phyloP scores from a whole-genome alignment of 2,888 invertebrate genomes.

The Ptychoptera contaminata region DNA sequence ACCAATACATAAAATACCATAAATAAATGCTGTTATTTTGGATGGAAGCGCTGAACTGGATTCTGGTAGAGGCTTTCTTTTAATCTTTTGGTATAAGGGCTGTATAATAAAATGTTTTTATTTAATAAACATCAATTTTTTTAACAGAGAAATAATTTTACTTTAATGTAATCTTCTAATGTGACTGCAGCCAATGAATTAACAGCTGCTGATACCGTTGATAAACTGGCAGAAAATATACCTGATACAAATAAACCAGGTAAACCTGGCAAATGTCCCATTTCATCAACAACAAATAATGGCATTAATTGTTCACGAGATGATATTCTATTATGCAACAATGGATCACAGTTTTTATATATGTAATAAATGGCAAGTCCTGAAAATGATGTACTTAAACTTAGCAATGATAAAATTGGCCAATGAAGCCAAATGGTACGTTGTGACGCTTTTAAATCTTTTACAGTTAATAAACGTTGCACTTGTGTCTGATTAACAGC shows the following conservation, averaged over 20 bases:
- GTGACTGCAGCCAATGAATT: constrained; percentile 85
- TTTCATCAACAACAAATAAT: constrained; percentile 56
- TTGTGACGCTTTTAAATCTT: constrained; percentile 52
- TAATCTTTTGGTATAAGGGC: constrained; percentile 27
- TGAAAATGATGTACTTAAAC: constrained; percentile 55
- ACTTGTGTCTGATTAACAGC: constrained; percentile 80
- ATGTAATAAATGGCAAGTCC: constrained; percentile 76
- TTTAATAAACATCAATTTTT: not conserved
- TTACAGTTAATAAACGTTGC: constrained; percentile 55
- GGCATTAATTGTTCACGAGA: constrained; percentile 68
- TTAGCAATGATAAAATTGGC: constrained; percentile 60
- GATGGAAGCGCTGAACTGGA: constrained; percentile 36
- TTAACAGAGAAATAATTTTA: constrained; percentile 10
- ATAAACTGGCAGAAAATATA: constrained; percentile 80
- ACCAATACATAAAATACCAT: constrained; percentile 60
- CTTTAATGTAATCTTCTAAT: constrained; percentile 68
- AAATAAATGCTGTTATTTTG: constrained; percentile 52
- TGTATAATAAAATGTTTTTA: constrained; percentile 13
- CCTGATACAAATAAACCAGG: constrained; percentile 83
- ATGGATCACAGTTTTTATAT: constrained; percentile 70
- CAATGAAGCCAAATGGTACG: constrained; percentile 63
- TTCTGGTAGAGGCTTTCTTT: constrained; percentile 26
- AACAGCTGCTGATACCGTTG: constrained; percentile 80
- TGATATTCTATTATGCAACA: constrained; percentile 40
- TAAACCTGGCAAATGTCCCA: constrained; percentile 59